A percentile compares a stretch with the other conserved stretches of the same genome.
Conservation (phyloP, 1,140 invertebrate genomes). For the Metopolophium dirhodum region DNA sequence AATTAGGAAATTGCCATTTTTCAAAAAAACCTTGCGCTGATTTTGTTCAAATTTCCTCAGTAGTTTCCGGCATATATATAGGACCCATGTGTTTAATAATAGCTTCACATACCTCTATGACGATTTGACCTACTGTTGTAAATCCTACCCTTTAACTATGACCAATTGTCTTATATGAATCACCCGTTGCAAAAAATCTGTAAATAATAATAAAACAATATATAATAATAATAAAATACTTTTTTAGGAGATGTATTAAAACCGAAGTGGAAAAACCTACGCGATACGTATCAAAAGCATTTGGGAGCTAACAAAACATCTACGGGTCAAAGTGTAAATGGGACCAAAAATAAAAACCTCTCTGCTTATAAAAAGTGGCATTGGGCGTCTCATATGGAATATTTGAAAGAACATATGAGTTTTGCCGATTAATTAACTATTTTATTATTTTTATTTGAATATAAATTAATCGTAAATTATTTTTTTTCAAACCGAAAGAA, state of each 20-base stretch:
- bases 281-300: neutral
- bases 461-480: neutral
- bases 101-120: slow-evolving; percentile 58
- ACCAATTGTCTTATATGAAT: slow-evolving; percentile 57
- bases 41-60: slow-evolving; percentile 48
- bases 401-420: slow-evolving; percentile 35
- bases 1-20: too few relatives aligned
- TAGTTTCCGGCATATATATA: slow-evolving; percentile 56
- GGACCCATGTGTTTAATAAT: slow-evolving; percentile 55
- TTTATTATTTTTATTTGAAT: slow-evolving; percentile 9
- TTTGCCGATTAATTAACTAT: slow-evolving; percentile 37
- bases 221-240: slow-evolving; percentile 25
- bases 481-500: slow-evolving; percentile 6
- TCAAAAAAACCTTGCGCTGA: too few relatives aligned
- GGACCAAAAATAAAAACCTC: slow-evolving; percentile 27
- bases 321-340: neutral
- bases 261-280: slow-evolving; percentile 1
- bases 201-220: neutral
- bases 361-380: slow-evolving; percentile 34
- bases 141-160: slow-evolving; percentile 58
- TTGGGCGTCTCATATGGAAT: slow-evolving; percentile 29
- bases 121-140: slow-evolving; percentile 57
- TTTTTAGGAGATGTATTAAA: slow-evolving; percentile 39
- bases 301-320: slow-evolving; percentile 23
- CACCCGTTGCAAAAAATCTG: slow-evolving; percentile 38